Conservation (phyloP, 1,140 invertebrate genomes). For the Bombus waltoni region DNA sequence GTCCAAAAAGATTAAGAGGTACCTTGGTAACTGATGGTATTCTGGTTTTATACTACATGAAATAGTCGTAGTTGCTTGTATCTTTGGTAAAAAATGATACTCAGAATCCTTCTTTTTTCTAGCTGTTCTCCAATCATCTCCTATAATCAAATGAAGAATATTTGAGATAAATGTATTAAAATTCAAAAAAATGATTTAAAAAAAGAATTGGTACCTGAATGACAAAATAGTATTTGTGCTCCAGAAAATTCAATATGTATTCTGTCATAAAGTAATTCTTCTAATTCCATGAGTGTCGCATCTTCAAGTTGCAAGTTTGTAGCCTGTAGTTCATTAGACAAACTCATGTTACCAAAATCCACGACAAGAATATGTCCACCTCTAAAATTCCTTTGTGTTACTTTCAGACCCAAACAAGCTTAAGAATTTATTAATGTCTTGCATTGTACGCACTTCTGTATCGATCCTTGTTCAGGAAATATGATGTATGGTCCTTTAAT, state of each 20-base stretch:
- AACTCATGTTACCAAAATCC: slow-evolving; percentile 88
- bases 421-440: slow-evolving; percentile 7
- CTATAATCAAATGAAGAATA: slow-evolving; percentile 69
- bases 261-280: slow-evolving; percentile 91
- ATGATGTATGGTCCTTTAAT: slow-evolving; percentile 91
- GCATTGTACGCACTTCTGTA: slow-evolving; percentile 86
- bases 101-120: slow-evolving; percentile 89
- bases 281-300: slow-evolving; percentile 91
- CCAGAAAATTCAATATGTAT: slow-evolving; percentile 88
- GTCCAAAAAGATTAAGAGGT: slow-evolving; percentile 65
- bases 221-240: slow-evolving; percentile 84
- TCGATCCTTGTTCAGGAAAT: slow-evolving; percentile 89
- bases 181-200: neutral
- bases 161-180: neutral
- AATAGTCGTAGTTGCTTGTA: slow-evolving; percentile 87
- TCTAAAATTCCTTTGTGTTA: slow-evolving; percentile 79
- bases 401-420: neutral
- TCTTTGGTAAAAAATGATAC: slow-evolving; percentile 89
- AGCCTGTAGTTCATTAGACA: slow-evolving; percentile 90
- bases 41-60: slow-evolving; percentile 91
- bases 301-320: slow-evolving; percentile 87
- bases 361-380: slow-evolving; percentile 88
- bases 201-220: slow-evolving; percentile 60
- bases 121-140: slow-evolving; percentile 90
- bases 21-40: slow-evolving; percentile 88